Evolutionary conservation across 1,140 invertebrate genomes (phyloP).

Genomic region (Bombus sylvicola): DNA sequence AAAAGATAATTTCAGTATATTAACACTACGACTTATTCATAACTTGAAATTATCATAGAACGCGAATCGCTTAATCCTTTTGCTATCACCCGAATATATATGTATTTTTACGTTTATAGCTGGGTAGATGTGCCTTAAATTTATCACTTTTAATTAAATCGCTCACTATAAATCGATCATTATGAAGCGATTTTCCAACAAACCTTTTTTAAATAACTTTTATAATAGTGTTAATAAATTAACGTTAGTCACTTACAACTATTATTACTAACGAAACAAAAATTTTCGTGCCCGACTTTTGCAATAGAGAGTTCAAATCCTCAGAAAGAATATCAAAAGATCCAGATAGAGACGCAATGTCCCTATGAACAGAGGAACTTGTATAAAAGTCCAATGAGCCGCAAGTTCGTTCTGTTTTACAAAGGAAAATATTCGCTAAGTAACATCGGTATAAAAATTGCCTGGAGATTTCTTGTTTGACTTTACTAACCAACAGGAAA

Average conservation of each 20-base stretch:
- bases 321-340: not conserved
- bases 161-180: no score
- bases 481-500: not conserved
- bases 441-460: constrained; percentile 5
- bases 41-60: no score
- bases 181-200: no score
- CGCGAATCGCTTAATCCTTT: no score
- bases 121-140: no score
- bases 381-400: not conserved
- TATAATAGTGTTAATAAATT: not conserved
- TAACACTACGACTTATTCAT: no score
- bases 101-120: no score
- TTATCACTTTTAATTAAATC: no score
- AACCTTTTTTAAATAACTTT: not conserved
- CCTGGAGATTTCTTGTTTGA: not conserved
- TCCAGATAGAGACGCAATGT: not conserved
- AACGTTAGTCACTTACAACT: not conserved
- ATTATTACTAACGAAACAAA: not conserved
- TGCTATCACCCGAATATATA: no score
- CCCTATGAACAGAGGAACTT: not conserved
- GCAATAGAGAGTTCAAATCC: not conserved
- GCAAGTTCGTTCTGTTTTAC: not conserved
- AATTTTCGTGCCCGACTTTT: not conserved
- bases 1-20: no score
- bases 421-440: constrained; percentile 3